Conservation (phyloP, 1,140 invertebrate species). For the Potamilus streckersoni region DNA sequence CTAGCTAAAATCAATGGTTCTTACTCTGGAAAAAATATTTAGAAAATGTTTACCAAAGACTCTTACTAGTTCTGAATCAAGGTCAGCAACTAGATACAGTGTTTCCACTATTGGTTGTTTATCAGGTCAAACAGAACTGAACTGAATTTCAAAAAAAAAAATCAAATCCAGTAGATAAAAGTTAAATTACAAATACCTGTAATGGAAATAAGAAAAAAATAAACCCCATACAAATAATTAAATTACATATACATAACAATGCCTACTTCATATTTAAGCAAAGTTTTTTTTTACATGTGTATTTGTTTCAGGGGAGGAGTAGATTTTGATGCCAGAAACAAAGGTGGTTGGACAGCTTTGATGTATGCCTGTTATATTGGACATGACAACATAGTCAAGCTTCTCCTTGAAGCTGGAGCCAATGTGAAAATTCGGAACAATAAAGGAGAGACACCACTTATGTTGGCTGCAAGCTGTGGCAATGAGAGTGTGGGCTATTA, state of each 20-base stretch:
- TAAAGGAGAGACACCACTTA: slow-evolving; percentile 69
- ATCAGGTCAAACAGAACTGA: too few relatives aligned
- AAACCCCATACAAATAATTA: too few relatives aligned
- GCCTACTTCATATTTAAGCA: background rate
- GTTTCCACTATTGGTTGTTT: too few relatives aligned
- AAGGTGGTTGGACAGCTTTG: slow-evolving; percentile 70
- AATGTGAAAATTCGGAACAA: slow-evolving; percentile 66
- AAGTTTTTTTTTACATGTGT: background rate
- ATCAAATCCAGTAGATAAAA: too few relatives aligned
- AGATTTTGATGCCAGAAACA: slow-evolving; percentile 62
- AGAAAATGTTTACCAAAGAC: too few relatives aligned
- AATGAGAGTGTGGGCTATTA: slow-evolving; percentile 66
- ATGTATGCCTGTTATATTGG: slow-evolving; percentile 72
- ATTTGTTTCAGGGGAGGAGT: slow-evolving; percentile 42
- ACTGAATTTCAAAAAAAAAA: too few relatives aligned
- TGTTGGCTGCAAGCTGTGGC: slow-evolving; percentile 70
- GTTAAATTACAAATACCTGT: background rate
- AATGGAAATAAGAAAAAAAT: background rate
- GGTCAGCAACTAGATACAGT: too few relatives aligned
- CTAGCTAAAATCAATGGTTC: too few relatives aligned
- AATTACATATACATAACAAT: background rate
- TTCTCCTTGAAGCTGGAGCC: slow-evolving; percentile 67
- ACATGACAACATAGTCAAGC: slow-evolving; percentile 67
- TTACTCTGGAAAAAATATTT: too few relatives aligned
- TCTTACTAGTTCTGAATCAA: too few relatives aligned